These are phyloP conservation scores for Aquatica leii DNA, from an alignment of 2,888 invertebrate genomes.

Conservation along the genomic window DNA sequence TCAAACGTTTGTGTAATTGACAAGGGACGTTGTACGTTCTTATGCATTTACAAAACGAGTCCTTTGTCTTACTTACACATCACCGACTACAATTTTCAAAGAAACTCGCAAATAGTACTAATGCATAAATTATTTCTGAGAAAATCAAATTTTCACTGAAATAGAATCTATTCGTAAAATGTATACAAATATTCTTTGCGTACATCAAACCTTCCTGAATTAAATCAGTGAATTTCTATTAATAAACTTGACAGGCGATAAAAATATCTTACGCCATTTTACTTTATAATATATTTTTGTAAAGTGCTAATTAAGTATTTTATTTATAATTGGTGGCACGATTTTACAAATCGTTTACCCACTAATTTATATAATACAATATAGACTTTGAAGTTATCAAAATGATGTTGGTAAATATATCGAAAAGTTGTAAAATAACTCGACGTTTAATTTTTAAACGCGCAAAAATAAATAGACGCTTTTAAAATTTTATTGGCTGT, in stretches of 20 bases:
- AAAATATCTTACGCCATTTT: constrained; percentile 38
- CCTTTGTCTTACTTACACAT: too few species aligned
- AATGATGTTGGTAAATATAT: too few species aligned
- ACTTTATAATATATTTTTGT: not conserved
- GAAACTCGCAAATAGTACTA: too few species aligned
- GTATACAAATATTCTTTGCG: not conserved
- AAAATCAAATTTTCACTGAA: too few species aligned
- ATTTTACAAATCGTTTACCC: not conserved
- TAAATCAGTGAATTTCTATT: constrained; percentile 45
- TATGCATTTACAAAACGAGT: not conserved
- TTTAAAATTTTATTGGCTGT: not conserved
- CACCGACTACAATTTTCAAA: too few species aligned
- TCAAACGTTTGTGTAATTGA: constrained; percentile 8
- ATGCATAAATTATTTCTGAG: too few species aligned
- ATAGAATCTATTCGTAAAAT: too few species aligned
- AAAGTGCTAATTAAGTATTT: not conserved
- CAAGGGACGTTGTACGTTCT: constrained; percentile 4
- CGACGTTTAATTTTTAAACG: too few species aligned
- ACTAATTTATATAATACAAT: not conserved
- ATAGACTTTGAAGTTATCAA: not conserved
- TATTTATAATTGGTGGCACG: not conserved
- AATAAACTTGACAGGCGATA: constrained; percentile 48
- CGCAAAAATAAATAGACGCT: too few species aligned
- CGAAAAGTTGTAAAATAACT: too few species aligned
- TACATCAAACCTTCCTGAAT: constrained; percentile 36